These are phyloP conservation scores for Crotophaga sulcirostris DNA, from an alignment of 2,113 vertebrate genomes.

Conservation along the genomic window DNA sequence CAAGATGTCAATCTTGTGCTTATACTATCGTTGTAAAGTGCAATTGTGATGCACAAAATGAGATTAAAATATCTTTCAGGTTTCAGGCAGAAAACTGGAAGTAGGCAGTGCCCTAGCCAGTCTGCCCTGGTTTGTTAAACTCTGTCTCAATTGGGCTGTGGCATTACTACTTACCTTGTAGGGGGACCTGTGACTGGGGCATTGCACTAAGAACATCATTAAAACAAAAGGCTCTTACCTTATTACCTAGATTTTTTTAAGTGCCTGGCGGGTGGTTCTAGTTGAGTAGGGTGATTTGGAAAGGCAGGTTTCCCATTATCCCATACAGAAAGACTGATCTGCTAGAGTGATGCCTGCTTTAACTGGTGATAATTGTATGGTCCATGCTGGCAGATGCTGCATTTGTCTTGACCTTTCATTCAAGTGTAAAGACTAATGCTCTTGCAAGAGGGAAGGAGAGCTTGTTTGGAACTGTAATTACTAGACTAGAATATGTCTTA, in stretches of 20 bases:
- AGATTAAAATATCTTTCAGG: background rate
- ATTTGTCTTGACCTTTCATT: background rate
- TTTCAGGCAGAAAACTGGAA: background rate
- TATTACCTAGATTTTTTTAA: background rate
- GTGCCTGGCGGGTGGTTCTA: background rate
- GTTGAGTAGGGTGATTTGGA: background rate
- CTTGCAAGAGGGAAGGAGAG: background rate
- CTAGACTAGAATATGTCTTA: background rate
- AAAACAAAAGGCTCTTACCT: background rate
- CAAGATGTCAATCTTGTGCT: background rate
- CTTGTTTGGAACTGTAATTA: background rate
- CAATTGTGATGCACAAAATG: background rate
- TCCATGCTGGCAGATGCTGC: background rate
- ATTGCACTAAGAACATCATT: background rate
- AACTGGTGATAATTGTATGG: background rate
- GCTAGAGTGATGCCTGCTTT: background rate
- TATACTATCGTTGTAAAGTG: background rate
- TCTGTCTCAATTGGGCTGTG: background rate
- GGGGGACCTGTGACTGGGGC: background rate
- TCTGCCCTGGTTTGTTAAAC: background rate
- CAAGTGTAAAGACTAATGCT: background rate
- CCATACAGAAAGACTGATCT: background rate
- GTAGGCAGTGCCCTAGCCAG: background rate
- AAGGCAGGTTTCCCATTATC: background rate
- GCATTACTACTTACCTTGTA: background rate